Evolutionary conservation across 2,888 invertebrate species (phyloP).

Genomic region (Drosophila paramelanica): DNA sequence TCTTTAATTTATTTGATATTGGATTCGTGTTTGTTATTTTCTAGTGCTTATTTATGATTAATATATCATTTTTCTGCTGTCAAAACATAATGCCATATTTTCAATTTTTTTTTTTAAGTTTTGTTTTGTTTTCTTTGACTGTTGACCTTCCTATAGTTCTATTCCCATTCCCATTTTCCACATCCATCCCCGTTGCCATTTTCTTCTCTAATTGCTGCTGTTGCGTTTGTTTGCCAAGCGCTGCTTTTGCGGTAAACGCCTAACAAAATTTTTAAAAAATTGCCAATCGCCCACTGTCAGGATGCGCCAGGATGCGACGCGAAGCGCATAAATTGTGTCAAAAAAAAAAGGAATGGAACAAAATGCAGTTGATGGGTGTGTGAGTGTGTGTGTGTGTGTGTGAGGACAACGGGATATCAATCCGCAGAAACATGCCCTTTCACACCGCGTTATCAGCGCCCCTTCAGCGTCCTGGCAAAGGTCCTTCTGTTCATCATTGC

Average conservation of each 20-base stretch:
- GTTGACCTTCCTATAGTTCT: constrained; percentile 23
- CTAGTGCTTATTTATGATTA: not conserved
- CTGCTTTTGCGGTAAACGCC: constrained; percentile 64
- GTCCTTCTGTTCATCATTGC: constrained; percentile 51
- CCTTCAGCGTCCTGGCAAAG: constrained; percentile 37
- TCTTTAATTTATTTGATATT: not conserved
- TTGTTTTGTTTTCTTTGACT: constrained; percentile 2
- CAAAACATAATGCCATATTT: not conserved
- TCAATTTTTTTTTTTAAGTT: not conserved
- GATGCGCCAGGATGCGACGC: constrained; percentile 36
- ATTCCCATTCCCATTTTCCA: not conserved
- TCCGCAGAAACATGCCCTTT: constrained; percentile 85
- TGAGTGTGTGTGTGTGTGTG: constrained; percentile 21
- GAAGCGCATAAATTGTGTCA: constrained; percentile 66
- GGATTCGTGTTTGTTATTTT: not conserved
- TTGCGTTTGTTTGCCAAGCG: constrained; percentile 45
- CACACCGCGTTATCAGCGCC: constrained; percentile 76
- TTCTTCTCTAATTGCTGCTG: constrained; percentile 53
- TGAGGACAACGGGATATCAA: constrained; percentile 82
- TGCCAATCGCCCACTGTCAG: constrained; percentile 62
- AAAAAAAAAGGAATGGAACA: constrained; percentile 26
- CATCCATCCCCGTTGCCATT: constrained; percentile 1
- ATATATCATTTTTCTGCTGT: not conserved
- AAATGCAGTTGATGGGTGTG: constrained; percentile 32
- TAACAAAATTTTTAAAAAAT: constrained; percentile 52